These are phyloP conservation scores for Eubasilissa regina DNA, from an alignment of 1,140 invertebrate species.

Conservation along the genomic window DNA sequence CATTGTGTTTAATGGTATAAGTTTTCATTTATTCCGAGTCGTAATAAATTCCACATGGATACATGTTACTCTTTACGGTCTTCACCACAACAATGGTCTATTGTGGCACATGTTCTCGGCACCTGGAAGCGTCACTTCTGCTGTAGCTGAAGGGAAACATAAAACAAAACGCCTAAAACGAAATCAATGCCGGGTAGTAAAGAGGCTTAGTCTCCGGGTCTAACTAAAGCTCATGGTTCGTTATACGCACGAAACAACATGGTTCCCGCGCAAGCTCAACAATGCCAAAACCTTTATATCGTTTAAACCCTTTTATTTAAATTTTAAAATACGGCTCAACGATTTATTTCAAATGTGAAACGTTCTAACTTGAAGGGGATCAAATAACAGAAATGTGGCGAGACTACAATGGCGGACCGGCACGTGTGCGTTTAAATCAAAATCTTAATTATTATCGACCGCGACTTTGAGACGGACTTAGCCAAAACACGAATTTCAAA, in stretches of 20 bases:
- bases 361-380: not conserved
- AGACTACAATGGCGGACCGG: not conserved
- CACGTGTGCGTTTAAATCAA: slow-evolving; percentile 10
- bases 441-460: not conserved
- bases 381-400: slow-evolving; percentile 7
- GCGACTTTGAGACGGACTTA: not conserved
- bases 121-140: no score
- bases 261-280: no score
- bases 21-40: slow-evolving; percentile 28
- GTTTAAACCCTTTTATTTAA: not conserved
- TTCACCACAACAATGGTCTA: slow-evolving; percentile 28
- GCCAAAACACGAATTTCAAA: not conserved
- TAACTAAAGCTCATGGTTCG: no score
- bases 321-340: not conserved
- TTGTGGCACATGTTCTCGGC: not conserved
- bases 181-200: no score
- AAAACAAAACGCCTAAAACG: no score
- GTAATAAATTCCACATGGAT: slow-evolving; percentile 13
- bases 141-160: no score
- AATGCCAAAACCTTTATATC: not conserved
- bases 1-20: not conserved
- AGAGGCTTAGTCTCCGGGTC: no score
- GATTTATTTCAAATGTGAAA: slow-evolving; percentile 9
- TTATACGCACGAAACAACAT: no score
- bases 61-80: not conserved